Evolutionary conservation across 2,888 invertebrate genomes (phyloP).

Genomic region (Ennomos erosarius): DNA sequence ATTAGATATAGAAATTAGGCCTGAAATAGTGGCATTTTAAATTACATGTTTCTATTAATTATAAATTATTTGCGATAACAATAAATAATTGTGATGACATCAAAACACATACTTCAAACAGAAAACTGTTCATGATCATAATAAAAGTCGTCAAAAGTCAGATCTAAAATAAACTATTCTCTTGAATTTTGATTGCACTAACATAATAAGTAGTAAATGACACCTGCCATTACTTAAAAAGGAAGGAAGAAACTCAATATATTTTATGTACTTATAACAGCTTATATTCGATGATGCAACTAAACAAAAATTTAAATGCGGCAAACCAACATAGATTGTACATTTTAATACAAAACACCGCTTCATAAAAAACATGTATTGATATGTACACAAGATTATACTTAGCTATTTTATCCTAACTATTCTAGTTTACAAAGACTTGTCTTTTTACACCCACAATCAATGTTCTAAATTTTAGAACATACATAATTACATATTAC

Average conservation of each 20-base stretch:
- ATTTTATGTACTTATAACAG: slow-evolving; percentile 45
- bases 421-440: slow-evolving; percentile 26
- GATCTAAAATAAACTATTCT: slow-evolving; percentile 48
- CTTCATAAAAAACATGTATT: slow-evolving; percentile 61
- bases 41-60: slow-evolving; percentile 10
- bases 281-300: slow-evolving; percentile 42
- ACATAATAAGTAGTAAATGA: slow-evolving; percentile 14
- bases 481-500: slow-evolving; percentile 41
- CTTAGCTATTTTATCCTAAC: slow-evolving; percentile 52
- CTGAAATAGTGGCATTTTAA: background rate
- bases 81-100: slow-evolving; percentile 22
- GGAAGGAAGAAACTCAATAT: slow-evolving; percentile 39
- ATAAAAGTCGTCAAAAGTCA: slow-evolving; percentile 43
- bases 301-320: slow-evolving; percentile 63
- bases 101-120: background rate
- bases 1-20: background rate
- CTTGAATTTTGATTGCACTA: slow-evolving; percentile 67
- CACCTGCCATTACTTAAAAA: slow-evolving; percentile 53
- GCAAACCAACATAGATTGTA: slow-evolving; percentile 58
- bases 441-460: slow-evolving; percentile 56
- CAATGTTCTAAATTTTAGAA: slow-evolving; percentile 78
- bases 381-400: slow-evolving; percentile 75
- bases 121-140: background rate
- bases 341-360: slow-evolving; percentile 63
- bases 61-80: slow-evolving; percentile 6